Percentiles rank a stretch among this genome's conserved stretches.
Evolutionary conservation across 1,140 invertebrate species (phyloP).

Genomic region (Orius laevigatus): DNA sequence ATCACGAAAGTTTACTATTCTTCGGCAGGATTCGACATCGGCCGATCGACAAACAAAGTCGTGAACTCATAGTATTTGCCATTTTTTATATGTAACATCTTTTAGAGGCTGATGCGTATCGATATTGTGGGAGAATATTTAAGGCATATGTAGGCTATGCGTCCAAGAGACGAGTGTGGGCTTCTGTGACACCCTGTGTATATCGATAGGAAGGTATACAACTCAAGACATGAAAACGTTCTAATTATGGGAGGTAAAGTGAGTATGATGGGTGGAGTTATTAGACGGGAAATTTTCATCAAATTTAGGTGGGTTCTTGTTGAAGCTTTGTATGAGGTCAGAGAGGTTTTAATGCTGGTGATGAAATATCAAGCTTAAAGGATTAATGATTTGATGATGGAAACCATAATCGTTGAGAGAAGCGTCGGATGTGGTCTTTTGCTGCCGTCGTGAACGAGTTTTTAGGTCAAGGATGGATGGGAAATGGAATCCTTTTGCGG

Average conservation of each 20-base stretch:
- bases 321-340: slow-evolving; percentile 39
- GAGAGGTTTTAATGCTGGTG: slow-evolving; percentile 28
- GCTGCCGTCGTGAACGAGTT: slow-evolving; percentile 43
- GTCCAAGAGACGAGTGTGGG: background rate
- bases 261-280: no score
- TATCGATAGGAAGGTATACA: slow-evolving; percentile 7
- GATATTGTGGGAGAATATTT: no score
- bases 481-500: no score
- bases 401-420: slow-evolving; percentile 36
- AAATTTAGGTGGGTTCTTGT: slow-evolving; percentile 26
- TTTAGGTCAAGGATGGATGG: no score
- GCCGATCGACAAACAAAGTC: slow-evolving; percentile 1
- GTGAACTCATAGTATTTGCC: no score
- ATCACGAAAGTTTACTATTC: slow-evolving; percentile 4
- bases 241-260: slow-evolving; percentile 2
- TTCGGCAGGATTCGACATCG: slow-evolving; percentile 2
- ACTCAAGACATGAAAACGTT: background rate
- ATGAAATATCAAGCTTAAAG: slow-evolving; percentile 31
- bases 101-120: no score
- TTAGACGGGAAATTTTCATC: no score
- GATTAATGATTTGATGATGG: slow-evolving; percentile 29
- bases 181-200: slow-evolving; percentile 6
- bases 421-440: slow-evolving; percentile 48
- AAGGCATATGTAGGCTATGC: slow-evolving; percentile 9
- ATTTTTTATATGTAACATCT: no score